Conservation (phyloP, 2,113 vertebrate genomes). For the Sylvietta virens region DNA sequence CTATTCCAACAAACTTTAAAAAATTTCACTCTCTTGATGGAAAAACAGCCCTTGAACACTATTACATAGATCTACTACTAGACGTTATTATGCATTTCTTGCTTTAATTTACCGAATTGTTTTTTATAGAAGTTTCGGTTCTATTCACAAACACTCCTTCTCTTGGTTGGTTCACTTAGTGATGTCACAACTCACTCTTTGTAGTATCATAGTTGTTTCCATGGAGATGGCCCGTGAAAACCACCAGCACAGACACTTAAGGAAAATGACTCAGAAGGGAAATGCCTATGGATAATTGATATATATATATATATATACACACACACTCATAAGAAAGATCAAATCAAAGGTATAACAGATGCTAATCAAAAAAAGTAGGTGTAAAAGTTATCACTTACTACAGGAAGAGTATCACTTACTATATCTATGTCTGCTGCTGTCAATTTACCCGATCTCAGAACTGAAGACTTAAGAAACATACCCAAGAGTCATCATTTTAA, state of each 20-base stretch:
- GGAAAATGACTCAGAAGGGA: neutral
- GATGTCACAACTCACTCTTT: neutral
- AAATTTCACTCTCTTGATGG: neutral
- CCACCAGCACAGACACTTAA: neutral
- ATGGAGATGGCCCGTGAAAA: neutral
- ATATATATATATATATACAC: neutral
- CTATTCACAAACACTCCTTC: neutral
- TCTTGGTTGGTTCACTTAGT: neutral
- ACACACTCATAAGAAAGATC: neutral
- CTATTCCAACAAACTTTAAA: neutral
- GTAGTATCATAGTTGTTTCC: neutral
- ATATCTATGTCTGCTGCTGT: neutral
- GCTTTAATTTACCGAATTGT: neutral
- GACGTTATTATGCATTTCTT: neutral
- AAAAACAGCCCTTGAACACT: neutral
- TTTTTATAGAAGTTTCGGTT: neutral
- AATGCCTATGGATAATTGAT: neutral
- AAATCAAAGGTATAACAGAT: neutral
- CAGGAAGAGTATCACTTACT: neutral
- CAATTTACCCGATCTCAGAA: neutral
- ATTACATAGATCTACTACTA: neutral
- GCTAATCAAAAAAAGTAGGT: neutral
- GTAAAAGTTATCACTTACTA: neutral
- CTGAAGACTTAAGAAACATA: neutral
- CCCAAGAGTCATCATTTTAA: neutral